Conservation (phyloP, 1,140 invertebrate genomes). For the Achatina immaculata region DNA sequence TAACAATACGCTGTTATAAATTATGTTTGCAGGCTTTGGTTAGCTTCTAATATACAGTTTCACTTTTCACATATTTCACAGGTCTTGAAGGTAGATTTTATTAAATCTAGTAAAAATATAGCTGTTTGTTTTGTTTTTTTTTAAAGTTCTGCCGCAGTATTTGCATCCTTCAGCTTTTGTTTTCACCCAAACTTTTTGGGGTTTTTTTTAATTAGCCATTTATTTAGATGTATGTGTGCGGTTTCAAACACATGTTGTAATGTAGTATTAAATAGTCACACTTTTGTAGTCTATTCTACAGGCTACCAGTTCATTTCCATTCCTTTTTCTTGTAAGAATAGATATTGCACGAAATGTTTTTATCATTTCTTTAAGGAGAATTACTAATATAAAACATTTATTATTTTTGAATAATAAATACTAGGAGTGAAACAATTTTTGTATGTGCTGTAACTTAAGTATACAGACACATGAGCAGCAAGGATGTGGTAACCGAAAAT, state of each 20-base stretch:
- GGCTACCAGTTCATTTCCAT: no score
- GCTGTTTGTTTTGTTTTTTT: background rate
- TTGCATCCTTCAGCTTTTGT: background rate
- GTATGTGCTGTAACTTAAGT: no score
- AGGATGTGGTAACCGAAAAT: no score
- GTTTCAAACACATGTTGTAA: background rate
- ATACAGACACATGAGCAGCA: no score
- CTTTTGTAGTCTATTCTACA: background rate
- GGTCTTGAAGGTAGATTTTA: slow-evolving; percentile 29
- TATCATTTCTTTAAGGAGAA: no score
- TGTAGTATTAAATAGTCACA: background rate
- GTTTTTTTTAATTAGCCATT: background rate
- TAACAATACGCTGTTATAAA: no score
- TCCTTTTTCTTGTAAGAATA: no score
- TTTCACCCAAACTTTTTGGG: background rate
- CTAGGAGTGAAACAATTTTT: no score
- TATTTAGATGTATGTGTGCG: background rate
- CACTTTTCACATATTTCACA: slow-evolving; percentile 22
- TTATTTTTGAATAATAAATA: no score
- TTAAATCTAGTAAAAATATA: background rate
- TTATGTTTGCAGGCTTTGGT: no score
- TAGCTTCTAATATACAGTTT: background rate
- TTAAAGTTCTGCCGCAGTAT: background rate
- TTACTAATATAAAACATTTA: no score
- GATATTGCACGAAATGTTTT: no score